phyloP scores from a whole-genome alignment of 2,113 vertebrate species.

The Urocolius indicus region DNA sequence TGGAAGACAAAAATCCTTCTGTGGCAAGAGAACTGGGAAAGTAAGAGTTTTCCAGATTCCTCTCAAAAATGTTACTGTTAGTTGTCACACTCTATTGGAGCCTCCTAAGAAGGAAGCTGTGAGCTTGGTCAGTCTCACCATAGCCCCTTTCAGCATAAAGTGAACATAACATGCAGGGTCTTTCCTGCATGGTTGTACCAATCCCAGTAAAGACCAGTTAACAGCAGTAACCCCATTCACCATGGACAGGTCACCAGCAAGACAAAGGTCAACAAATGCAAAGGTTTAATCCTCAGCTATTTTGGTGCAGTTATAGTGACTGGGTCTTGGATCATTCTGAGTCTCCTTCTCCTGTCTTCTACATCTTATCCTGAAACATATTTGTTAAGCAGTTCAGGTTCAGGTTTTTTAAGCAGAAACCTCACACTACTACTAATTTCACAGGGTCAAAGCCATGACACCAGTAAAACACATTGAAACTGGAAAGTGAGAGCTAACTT shows the following conservation, averaged over 20 bases:
- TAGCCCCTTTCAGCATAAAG: neutral
- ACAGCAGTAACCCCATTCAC: neutral
- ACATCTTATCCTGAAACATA: neutral
- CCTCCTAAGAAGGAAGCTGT: neutral
- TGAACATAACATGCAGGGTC: fast-evolving
- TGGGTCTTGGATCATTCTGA: neutral
- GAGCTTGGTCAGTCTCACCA: neutral
- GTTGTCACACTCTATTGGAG: neutral
- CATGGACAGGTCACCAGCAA: neutral
- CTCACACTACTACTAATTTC: neutral
- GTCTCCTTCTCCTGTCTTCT: neutral
- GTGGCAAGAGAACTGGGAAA: neutral
- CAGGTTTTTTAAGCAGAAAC: neutral
- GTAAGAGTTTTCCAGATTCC: neutral
- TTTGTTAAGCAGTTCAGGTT: neutral
- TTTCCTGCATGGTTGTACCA: neutral
- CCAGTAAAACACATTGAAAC: neutral
- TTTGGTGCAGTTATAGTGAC: neutral
- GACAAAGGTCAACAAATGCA: neutral
- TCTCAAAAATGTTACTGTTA: neutral
- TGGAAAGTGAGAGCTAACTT: neutral
- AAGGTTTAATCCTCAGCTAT: neutral
- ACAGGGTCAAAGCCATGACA: neutral
- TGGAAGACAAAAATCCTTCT: neutral
- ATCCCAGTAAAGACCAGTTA: too few species aligned